Conservation (phyloP, 2,113 vertebrate species). For the Camarhynchus parvulus region DNA sequence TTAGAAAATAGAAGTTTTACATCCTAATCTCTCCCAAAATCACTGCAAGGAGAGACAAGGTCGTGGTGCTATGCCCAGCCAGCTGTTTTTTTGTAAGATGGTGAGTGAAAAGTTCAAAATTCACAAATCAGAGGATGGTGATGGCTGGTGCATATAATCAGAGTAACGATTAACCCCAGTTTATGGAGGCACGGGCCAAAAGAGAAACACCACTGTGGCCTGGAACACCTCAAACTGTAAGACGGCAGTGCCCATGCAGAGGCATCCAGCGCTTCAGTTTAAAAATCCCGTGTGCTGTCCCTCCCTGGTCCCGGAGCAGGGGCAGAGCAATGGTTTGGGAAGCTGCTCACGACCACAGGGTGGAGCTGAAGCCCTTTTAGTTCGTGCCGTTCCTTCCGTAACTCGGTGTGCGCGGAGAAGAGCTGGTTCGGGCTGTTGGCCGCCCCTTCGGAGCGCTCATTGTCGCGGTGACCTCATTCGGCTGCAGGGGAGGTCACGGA, state of each 20-base stretch:
- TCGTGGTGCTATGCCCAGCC: neutral
- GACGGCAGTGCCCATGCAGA: neutral
- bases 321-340: neutral
- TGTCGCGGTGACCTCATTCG: neutral
- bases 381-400: neutral
- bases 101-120: neutral
- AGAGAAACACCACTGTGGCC: neutral
- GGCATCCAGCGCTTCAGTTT: neutral
- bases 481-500: neutral
- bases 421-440: neutral
- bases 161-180: neutral
- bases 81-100: neutral
- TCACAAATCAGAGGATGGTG: neutral
- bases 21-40: neutral
- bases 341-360: neutral
- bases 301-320: fast-evolving
- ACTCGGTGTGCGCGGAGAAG: neutral
- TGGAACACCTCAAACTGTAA: neutral
- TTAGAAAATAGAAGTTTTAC: neutral
- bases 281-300: fast-evolving
- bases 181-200: neutral
- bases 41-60: neutral
- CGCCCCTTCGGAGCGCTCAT: neutral
- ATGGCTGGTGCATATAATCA: neutral
- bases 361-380: constrained; percentile 39